Percentiles rank a stretch among this genome's conserved stretches.
These are phyloP conservation scores for Clarias laeviceps DNA, from an alignment of 2,797 vertebrate species.

Conservation along the genomic window DNA sequence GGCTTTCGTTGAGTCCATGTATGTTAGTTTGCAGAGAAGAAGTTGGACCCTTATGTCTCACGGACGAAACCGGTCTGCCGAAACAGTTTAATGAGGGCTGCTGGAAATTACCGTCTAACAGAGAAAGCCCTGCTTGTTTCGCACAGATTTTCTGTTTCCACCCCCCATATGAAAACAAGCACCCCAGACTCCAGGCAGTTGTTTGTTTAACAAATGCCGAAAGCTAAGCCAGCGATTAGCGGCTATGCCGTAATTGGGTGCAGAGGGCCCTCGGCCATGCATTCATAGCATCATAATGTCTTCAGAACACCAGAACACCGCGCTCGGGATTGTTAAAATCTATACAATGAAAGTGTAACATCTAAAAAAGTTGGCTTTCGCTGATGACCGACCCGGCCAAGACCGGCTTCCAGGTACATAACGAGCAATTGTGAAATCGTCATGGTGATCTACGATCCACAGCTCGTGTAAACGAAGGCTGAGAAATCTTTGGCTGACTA, in stretches of 20 bases:
- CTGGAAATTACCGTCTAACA: slow-evolving; percentile 15
- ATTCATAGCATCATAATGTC: not conserved
- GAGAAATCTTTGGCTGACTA: slow-evolving; percentile 40
- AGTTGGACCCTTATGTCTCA: not conserved
- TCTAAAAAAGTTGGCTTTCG: not conserved
- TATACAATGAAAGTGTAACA: not conserved
- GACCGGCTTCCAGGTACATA: slow-evolving; percentile 13
- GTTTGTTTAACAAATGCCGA: slow-evolving; percentile 39
- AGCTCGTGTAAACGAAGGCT: slow-evolving; percentile 52
- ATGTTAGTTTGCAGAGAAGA: not conserved
- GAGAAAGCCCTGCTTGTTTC: not conserved
- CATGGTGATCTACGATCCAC: slow-evolving; percentile 50
- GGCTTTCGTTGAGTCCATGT: not conserved
- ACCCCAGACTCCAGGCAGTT: slow-evolving; percentile 11
- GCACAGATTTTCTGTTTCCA: slow-evolving; percentile 30
- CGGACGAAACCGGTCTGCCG: slow-evolving; percentile 11
- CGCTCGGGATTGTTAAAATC: not conserved
- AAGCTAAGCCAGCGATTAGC: slow-evolving; percentile 13
- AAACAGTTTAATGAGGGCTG: slow-evolving; percentile 31
- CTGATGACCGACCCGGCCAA: not conserved
- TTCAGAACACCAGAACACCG: not conserved
- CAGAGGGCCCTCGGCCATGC: not conserved
- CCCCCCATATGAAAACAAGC: slow-evolving; percentile 19
- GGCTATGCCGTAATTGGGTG: not conserved
- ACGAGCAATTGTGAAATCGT: slow-evolving; percentile 44